These are phyloP conservation scores for Heliconius ethilla DNA, from an alignment of 2,888 invertebrate genomes.

Conservation along the genomic window DNA sequence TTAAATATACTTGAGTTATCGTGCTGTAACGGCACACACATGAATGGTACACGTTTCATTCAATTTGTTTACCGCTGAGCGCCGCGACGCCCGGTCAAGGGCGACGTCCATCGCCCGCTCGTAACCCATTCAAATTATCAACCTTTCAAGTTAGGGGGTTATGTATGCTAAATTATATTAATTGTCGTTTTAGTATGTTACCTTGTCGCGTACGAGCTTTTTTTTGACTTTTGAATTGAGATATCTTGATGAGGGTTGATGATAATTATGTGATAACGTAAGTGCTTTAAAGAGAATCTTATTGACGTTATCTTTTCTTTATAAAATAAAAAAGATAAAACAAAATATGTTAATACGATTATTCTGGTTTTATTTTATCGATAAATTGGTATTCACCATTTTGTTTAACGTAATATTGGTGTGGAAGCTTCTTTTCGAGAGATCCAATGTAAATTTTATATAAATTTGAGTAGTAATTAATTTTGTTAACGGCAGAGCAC, in stretches of 20 bases:
- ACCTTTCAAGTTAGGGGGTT: constrained; percentile 34
- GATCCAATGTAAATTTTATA: constrained; percentile 24
- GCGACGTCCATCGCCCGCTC: constrained; percentile 71
- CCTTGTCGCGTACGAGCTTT: constrained; percentile 4
- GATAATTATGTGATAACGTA: constrained; percentile 22
- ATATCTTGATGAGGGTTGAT: constrained; percentile 24
- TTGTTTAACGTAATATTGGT: not conserved
- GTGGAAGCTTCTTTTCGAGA: not conserved
- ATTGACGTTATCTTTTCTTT: constrained; percentile 15
- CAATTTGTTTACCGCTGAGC: constrained; percentile 76
- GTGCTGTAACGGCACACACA: constrained; percentile 75
- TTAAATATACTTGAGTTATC: constrained; percentile 73
- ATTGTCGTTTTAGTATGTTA: not conserved
- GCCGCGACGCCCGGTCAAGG: constrained; percentile 73
- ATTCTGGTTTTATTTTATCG: not conserved
- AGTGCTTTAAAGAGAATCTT: constrained; percentile 16
- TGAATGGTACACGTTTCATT: constrained; percentile 81
- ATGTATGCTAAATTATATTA: constrained; percentile 36
- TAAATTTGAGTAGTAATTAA: constrained; percentile 43
- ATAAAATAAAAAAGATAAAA: constrained; percentile 4
- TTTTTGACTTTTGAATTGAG: constrained; percentile 13
- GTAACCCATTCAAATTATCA: constrained; percentile 50
- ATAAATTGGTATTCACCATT: not conserved
- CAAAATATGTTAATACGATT: not conserved
- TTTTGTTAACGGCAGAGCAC: constrained; percentile 39